These are phyloP conservation scores for Lethenteron reissneri DNA, from an alignment of 2,113 vertebrate genomes.

Conservation along the genomic window DNA sequence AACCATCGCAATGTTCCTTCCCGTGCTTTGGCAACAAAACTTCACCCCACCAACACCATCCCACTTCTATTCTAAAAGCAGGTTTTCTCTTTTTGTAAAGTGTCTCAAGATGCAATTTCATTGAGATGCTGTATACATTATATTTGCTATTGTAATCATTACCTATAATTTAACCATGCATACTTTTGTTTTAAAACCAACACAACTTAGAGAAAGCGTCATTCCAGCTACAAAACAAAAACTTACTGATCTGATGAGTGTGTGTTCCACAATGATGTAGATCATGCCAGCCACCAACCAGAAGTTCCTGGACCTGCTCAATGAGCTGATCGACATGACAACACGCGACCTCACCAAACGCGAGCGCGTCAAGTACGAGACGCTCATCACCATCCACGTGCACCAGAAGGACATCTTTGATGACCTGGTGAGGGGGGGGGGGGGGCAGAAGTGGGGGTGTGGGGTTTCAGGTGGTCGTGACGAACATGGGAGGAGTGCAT, in stretches of 20 bases:
- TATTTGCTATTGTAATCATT: neutral
- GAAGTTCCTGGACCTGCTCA: slow-evolving; percentile 25
- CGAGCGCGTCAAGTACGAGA: slow-evolving; percentile 27
- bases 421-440: slow-evolving; percentile 20
- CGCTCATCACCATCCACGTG: slow-evolving; percentile 28
- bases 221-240: neutral
- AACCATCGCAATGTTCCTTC: too few relatives aligned
- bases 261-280: slow-evolving; percentile 14
- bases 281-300: slow-evolving; percentile 24
- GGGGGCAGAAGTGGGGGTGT: too few relatives aligned
- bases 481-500: neutral
- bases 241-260: slow-evolving; percentile 15
- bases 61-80: too few relatives aligned
- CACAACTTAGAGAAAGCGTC: too few relatives aligned
- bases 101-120: too few relatives aligned
- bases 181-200: neutral
- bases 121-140: neutral
- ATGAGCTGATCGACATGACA: slow-evolving; percentile 26
- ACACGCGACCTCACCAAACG: slow-evolving; percentile 22
- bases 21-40: too few relatives aligned
- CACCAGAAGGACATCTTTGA: slow-evolving; percentile 31
- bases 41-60: too few relatives aligned
- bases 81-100: too few relatives aligned
- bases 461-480: neutral
- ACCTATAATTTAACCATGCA: neutral